phyloP scores from a whole-genome alignment of 2,888 invertebrate genomes.

The Keiferia lycopersicella region DNA sequence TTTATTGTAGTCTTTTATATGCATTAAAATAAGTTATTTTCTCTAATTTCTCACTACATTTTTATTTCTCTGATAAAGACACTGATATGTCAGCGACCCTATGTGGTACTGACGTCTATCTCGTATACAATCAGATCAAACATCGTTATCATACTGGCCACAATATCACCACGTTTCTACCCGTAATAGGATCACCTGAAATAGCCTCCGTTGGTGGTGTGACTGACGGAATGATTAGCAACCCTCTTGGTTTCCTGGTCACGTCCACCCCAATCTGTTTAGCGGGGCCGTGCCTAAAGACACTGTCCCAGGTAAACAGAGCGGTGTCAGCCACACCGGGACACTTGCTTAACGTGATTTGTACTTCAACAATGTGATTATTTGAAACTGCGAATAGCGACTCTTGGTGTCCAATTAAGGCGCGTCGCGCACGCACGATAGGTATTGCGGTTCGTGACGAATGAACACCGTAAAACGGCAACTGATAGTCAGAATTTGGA shows the following conservation, averaged over 20 bases:
- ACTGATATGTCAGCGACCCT: too few relatives aligned
- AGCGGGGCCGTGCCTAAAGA: not conserved
- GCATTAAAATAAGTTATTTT: too few relatives aligned
- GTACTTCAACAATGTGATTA: not conserved
- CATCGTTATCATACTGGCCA: not conserved
- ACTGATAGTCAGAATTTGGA: too few relatives aligned
- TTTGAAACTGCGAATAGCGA: not conserved
- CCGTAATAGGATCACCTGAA: not conserved
- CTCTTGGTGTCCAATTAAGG: too few relatives aligned
- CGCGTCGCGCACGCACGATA: too few relatives aligned
- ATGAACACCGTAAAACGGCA: too few relatives aligned
- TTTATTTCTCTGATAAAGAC: too few relatives aligned
- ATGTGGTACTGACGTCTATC: too few relatives aligned
- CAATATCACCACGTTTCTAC: not conserved
- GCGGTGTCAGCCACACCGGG: not conserved
- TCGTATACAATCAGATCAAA: too few relatives aligned
- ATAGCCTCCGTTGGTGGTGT: not conserved
- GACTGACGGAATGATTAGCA: not conserved
- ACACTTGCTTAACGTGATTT: conserved; percentile 1
- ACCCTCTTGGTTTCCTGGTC: not conserved
- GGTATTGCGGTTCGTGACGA: too few relatives aligned
- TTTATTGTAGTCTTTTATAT: too few relatives aligned
- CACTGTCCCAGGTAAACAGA: conserved; percentile 42
- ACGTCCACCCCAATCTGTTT: not conserved
- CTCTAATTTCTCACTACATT: too few relatives aligned